Evolutionary conservation across 1,140 invertebrate genomes (phyloP), one percentile per base, ranked within the genome.

Genomic region (Drosophila sturtevanti): DNA sequence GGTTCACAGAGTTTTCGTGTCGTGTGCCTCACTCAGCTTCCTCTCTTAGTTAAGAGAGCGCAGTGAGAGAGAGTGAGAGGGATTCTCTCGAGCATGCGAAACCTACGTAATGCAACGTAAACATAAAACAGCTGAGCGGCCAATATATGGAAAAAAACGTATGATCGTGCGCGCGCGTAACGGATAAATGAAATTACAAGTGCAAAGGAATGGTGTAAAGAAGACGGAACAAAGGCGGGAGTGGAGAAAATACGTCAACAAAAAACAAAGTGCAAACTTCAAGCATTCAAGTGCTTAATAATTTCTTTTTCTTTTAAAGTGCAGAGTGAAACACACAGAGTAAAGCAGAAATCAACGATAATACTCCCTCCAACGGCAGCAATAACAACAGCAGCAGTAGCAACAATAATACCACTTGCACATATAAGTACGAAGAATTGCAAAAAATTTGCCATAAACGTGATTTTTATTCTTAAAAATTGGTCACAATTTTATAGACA

Each of bases 111-210:
- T 22, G 55, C 64, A 79, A 82, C 79, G 77, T 89, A 87, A 87
- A 87, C 79, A 87, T 52, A 77, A 84, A 89, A 80, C 84, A 87
- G 79, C 84, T 87, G 84, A 79, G 76, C 41, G 22, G 4, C 6
- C 6, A 70, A 69, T 11, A 48, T 2, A 48, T 41, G 62, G 59
- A 70, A 44, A 37, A 67, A 62, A 86, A 82, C 82, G 79, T 79
- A 82, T 82, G 82, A 87, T 87, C 82, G 79, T 56, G 75, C 35
- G 54, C 54, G 54, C 27, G 54, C 54, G 14, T 18, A 31, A 21
- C 78, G 70, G 68, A 69, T 38, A 85, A 78, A 81, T 61, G 65
- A 56, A 64, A 81, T 61, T 72, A 63, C 35, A 67, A 65, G 59
- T 48, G 66, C 58, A 65, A 60, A 31, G 44, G 37, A 24, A 51